phyloP scores from a whole-genome alignment of 2,888 invertebrate species.

The Leucania comma region DNA sequence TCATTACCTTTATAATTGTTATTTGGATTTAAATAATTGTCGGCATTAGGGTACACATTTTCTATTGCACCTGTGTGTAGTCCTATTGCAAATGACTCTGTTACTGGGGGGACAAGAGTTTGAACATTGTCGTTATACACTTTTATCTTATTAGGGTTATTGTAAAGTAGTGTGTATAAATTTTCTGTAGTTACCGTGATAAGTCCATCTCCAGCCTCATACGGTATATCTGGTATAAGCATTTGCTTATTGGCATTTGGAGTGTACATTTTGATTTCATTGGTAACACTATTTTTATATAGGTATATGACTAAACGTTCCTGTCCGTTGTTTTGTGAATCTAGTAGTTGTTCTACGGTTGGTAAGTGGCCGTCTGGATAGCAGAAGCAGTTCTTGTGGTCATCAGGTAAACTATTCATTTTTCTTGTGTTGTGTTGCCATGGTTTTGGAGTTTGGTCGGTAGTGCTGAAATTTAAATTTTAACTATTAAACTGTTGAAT shows the following conservation, averaged over 20 bases:
- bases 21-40: slow-evolving; percentile 14
- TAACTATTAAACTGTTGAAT: too few species aligned
- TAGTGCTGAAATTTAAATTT: slow-evolving; percentile 41
- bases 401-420: background rate
- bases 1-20: slow-evolving; percentile 17
- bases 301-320: slow-evolving; percentile 78
- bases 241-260: slow-evolving; percentile 76
- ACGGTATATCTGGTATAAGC: slow-evolving; percentile 75
- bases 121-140: slow-evolving; percentile 34
- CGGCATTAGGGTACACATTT: slow-evolving; percentile 28
- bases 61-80: slow-evolving; percentile 48
- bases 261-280: slow-evolving; percentile 69
- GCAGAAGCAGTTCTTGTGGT: slow-evolving; percentile 68
- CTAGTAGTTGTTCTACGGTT: slow-evolving; percentile 64
- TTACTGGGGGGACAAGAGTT: slow-evolving; percentile 9
- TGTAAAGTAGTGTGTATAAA: slow-evolving; percentile 51
- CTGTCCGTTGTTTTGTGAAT: slow-evolving; percentile 51
- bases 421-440: slow-evolving; percentile 19
- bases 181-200: slow-evolving; percentile 46
- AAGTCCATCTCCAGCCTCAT: slow-evolving; percentile 68
- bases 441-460: background rate
- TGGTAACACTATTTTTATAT: slow-evolving; percentile 68
- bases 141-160: slow-evolving; percentile 43
- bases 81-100: slow-evolving; percentile 43
- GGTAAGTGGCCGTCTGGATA: slow-evolving; percentile 46